Evolutionary conservation across 2,797 vertebrate species (phyloP), one percentile per base, ranked within the genome.

Genomic region (Sebastes trivittatus): DNA sequence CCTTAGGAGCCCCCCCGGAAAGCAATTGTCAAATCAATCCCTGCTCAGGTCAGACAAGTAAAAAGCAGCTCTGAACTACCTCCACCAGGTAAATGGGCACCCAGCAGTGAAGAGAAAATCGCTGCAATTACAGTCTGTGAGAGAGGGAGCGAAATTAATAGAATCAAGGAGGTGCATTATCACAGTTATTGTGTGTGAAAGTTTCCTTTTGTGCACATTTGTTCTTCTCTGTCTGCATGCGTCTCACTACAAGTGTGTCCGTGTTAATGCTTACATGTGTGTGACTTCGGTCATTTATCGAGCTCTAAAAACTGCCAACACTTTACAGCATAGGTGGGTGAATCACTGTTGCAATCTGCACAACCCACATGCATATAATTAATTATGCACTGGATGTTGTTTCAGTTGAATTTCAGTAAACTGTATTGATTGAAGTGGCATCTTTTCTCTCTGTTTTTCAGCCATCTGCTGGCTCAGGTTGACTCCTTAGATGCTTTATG

Each of bases 41-140:
- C 30, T 1, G 13, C 66, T 68, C 27, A 52, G 60, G 72, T 62
- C 63, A 84, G 63, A 78, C 7, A n/a, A 20, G 1, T 65, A 70
- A 74, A 77, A 75, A 60, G 34, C 68, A 73, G 38, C 66, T 70
- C 18, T 18, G 13, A 52, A 52, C 42, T 25, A 61, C 75, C 27
- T 71, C 59, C n/a, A 20, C 23, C 74, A 64, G 72, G 70, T 82
- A 68, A 85, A 80, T 34, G 25, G 68, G 58, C 23, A n/a, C 25
- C 67, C 64, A 71, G 64, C 75, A 29, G 76, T 5, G 82, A 65
- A 23, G 49, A 75, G 32, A 62, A 77, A 86, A 86, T 81, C 22
- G 58, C 81, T 78, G 77, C 69, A 86, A 86, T 89, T 90, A 78
- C 72, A 42, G 54, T 67, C 18, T 52, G 49, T 52, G 20, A n/a